Percentiles rank a stretch among this genome's conserved stretches.
These are phyloP conservation scores for Lasioglossum albipes DNA, from an alignment of 1,140 invertebrate genomes.

Conservation along the genomic window DNA sequence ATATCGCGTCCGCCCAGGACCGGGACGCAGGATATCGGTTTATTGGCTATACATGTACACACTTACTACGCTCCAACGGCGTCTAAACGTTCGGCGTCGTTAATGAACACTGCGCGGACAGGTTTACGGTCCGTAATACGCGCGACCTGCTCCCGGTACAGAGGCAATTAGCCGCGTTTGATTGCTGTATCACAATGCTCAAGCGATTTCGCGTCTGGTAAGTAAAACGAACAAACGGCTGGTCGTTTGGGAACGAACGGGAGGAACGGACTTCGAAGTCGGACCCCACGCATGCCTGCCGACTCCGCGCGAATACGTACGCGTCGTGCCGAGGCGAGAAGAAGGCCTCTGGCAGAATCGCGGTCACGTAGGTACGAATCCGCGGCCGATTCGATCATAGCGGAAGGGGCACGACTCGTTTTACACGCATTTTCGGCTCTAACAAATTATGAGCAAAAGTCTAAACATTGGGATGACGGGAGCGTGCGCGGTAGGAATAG, in stretches of 20 bases:
- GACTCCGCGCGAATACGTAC: no score
- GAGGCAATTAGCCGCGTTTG: not conserved
- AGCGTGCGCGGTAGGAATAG: no score
- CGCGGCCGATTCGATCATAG: no score
- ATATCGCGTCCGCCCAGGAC: not conserved
- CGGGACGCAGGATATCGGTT: not conserved
- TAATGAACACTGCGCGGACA: not conserved
- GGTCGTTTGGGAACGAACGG: not conserved
- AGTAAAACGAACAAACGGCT: conserved; percentile 20
- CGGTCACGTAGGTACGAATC: no score
- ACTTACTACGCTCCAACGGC: not conserved
- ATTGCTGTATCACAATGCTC: conserved; percentile 11
- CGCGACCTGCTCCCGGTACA: not conserved
- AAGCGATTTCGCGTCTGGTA: conserved; percentile 24
- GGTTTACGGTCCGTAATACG: not conserved
- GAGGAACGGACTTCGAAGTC: no score
- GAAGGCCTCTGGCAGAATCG: no score
- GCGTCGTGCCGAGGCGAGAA: no score
- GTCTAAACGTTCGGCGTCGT: not conserved
- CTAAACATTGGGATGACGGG: no score
- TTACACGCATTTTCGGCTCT: no score
- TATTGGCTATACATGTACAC: not conserved
- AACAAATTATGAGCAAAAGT: no score
- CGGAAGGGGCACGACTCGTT: no score
- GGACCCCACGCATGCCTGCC: no score